phyloP scores from a whole-genome alignment of 2,797 vertebrate genomes.

The Eutrigla gurnardus region DNA sequence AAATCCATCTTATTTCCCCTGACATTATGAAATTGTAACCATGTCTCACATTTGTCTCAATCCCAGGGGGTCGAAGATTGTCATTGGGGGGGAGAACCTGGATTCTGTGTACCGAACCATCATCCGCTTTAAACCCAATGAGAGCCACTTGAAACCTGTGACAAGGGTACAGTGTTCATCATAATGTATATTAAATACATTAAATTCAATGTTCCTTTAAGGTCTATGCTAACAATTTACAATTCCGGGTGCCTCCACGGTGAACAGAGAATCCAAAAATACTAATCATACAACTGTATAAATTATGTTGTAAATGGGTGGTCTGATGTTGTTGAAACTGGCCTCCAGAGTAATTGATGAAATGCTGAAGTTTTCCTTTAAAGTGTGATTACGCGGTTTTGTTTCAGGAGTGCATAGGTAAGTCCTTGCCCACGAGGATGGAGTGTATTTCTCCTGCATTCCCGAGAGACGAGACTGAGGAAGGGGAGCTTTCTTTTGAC shows the following conservation, averaged over 20 bases:
- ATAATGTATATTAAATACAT: background rate
- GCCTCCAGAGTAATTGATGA: background rate
- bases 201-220: background rate
- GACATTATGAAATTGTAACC: background rate
- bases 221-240: too few relatives aligned
- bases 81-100: constrained; percentile 89
- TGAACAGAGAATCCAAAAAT: too few relatives aligned
- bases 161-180: constrained; percentile 70
- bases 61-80: constrained; percentile 88
- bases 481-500: constrained; percentile 86
- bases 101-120: constrained; percentile 87
- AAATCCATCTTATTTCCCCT: background rate
- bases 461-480: constrained; percentile 77
- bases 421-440: constrained; percentile 73
- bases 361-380: background rate
- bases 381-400: constrained; percentile 2
- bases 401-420: constrained; percentile 84
- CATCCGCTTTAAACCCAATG: constrained; percentile 85
- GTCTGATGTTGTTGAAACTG: background rate
- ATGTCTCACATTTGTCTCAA: constrained; percentile 14
- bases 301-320: background rate
- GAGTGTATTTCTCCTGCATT: constrained; percentile 87
- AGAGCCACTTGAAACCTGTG: constrained; percentile 81
- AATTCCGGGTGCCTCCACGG: too few relatives aligned
- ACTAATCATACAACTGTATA: background rate